Evolutionary conservation across 2,113 vertebrate genomes (phyloP), one percentile per base, ranked within the genome.

Genomic region (Mellivora capensis): DNA sequence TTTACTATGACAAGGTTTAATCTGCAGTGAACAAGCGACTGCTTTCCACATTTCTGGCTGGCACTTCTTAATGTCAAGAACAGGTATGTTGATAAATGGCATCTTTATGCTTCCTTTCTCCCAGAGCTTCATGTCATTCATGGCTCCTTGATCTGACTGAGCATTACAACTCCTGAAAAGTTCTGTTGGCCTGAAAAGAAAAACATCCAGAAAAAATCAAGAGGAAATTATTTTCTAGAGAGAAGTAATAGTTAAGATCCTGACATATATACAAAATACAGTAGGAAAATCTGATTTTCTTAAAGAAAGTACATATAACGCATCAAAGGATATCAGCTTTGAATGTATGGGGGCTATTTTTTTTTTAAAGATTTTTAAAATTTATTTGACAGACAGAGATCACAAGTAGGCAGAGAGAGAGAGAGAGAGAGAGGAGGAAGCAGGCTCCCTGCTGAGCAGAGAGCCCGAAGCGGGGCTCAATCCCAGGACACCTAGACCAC

Each of bases 71-170:
- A 99, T 99, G 98, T 99, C 99, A 92, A 99, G 99, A 96, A 99
- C 99, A 0, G 99, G 99, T 95, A 99, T 99, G 98, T 99, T 99
- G 99, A 99, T 99, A 98, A 99, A 99, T 0, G 99, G 99, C 99
- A 99, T 99, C 98, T 99, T 99, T 98, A 99, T 99, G 25, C 99
- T 99, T 29, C 99, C 99, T 57, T 99, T 99, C 97, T 99, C 99
- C 99, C 99, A 99, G 2, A 99, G 99, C 98, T 99, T 99, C 98
- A 99, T 99, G 98, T 99, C 99, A 76, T 99, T 99, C 99, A 99
- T 99, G 93, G 99, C 99, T 77, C 99, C 99, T 98, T 99, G 99
- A 98, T 99, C 99, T 21, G 99, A 99, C 93, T 99, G 99, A 84
- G 99, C 98, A 96, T 99, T 99, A 93, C 99, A 99, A 98, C 99